A percentile compares a stretch with the other conserved stretches of the same genome.
Evolutionary conservation across 2,888 invertebrate species (phyloP).

Genomic region (Trissonchulus sp.): DNA sequence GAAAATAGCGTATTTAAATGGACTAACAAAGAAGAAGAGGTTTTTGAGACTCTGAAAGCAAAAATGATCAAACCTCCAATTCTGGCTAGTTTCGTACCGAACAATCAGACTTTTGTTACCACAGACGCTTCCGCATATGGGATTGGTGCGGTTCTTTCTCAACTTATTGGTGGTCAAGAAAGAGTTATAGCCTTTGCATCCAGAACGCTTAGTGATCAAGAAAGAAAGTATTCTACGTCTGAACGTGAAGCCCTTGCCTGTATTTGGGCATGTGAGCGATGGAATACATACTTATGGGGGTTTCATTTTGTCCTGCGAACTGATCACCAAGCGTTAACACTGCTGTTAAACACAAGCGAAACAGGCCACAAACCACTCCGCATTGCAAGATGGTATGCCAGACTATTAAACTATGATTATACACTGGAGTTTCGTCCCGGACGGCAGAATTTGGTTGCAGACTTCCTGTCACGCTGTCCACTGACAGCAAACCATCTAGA

Average conservation of each 20-base stretch:
- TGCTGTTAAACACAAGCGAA: not conserved
- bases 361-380: not conserved
- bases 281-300: too few species aligned
- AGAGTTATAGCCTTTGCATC: conserved; percentile 46
- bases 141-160: too few species aligned
- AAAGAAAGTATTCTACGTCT: too few species aligned
- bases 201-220: conserved; percentile 30
- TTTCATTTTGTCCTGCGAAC: conserved; percentile 51
- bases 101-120: too few species aligned
- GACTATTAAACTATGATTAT: conserved; percentile 16
- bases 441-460: not conserved
- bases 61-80: too few species aligned
- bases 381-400: not conserved
- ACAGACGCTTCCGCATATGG: too few species aligned
- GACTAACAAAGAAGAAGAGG: too few species aligned
- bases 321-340: too few species aligned
- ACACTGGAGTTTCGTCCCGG: too few species aligned
- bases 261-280: conserved; percentile 50
- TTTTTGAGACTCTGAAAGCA: too few species aligned
- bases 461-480: not conserved
- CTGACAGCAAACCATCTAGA: conserved; percentile 2
- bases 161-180: too few species aligned
- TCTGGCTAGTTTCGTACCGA: too few species aligned
- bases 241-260: conserved; percentile 49
- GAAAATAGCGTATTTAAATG: not conserved